Evolutionary conservation across 30 jellyfish, hydroid and myxozoan genomes (phyloP), one percentile per base, ranked within the genome.

Genomic region (Hydractinia echinata): DNA sequence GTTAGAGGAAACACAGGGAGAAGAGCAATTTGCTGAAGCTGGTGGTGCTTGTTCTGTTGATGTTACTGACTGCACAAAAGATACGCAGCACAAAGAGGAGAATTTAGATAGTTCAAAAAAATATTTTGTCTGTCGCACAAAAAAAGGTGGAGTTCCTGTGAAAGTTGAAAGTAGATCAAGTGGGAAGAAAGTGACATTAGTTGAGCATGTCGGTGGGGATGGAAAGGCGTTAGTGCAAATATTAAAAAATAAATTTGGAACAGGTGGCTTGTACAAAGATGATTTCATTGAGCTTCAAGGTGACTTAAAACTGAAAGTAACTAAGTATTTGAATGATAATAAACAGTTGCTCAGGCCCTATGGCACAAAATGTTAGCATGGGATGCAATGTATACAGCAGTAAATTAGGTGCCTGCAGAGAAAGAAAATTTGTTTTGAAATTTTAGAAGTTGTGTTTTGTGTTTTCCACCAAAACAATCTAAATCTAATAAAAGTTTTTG

Each of bases 141-240:
- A 90, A 66, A 90, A 90, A 73, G 95, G 95, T 8, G 97, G 97
- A 4, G 72, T 60, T 58, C 97, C 97, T 6, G 76, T 90, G 58
- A 74, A 77, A 76, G 76, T 85, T 10, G 95, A 90, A 79, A 90
- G 86, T 14, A 87, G 97, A 5, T 87, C 95, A n/a, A 86, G 90
- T 39, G 97, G 97, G 44, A 90, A 90, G 83, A 90, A 90, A 85
- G 97, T 90, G 64, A 90, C 97, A 7, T 77, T 90, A 18, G 70
- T 90, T 15, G 74, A 89, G 13, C 89, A 90, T 48, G 94, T 90
- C 21, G 62, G 30, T 7, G 97, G 97, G 39, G 76, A 85, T 70
- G 73, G 76, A 19, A 86, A 83, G 55, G 21, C 49, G 13, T 68
- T 90, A 44, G 81, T 90, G 50, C 92, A 82, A 51, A 70, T 50